Evolutionary conservation across 2,888 invertebrate species (phyloP), one percentile per base, ranked within the genome.

Genomic region (Anthoptus insignis): DNA sequence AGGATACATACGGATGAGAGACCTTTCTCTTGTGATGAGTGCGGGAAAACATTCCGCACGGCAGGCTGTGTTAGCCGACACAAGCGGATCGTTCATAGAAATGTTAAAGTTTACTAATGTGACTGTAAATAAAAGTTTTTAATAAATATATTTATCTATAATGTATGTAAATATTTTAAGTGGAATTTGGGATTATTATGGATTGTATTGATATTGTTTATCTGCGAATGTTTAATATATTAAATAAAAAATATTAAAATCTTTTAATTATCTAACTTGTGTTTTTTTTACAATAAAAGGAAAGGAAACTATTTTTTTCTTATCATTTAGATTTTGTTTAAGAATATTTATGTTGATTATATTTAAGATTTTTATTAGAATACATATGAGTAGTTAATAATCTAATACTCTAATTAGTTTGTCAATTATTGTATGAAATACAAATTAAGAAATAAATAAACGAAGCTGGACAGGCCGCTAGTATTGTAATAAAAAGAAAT

Each of bases 61-160:
- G 89, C 92, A 3, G 93, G 93, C 3, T 93, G 93, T 68, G 93
- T 93, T 6, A 87, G 89, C 59, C 73, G 93, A 64, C 93, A 93
- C 73, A 88, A 83, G 65, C 78, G 90, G 27, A 91, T 93, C 69
- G 93, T 92, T 34, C 93, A 93, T 73, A 88, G 69, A 19, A 73
- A 67, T 27, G 53, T 74, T 39, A 71, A 71, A 61, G 34, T 56
- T 59, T 60, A 67, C 27, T 27, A 27, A 27, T 5, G 16, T 16
- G n/a, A n/a, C n/a, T n/a, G n/a, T n/a, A n/a, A n/a, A n/a, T n/a
- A n/a, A n/a, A n/a, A n/a, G n/a, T n/a, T n/a, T n/a, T n/a, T n/a
- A n/a, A n/a, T n/a, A n/a, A n/a, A n/a, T n/a, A n/a, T n/a, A n/a
- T 14, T 7, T 21, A 53, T 27, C 50, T 13, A 22, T 39, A 39